Conservation (phyloP, 2,113 vertebrate genomes). For the cattle (Bos taurus) region DNA sequence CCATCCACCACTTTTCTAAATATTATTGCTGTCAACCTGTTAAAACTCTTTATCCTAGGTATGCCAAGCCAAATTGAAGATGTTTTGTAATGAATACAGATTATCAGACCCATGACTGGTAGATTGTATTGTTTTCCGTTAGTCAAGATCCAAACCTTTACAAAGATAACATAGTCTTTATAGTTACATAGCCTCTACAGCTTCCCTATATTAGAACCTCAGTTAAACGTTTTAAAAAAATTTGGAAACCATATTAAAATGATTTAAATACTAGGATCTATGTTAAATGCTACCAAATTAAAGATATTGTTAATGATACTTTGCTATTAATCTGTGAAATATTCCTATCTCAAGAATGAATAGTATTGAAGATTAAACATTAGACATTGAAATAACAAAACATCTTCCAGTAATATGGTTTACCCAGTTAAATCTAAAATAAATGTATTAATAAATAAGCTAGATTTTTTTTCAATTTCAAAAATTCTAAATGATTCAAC, state of each 20-base stretch:
- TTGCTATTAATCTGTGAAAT: neutral
- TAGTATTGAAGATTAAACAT: neutral
- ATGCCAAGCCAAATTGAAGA: neutral
- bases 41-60: neutral
- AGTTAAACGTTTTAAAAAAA: neutral
- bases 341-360: neutral
- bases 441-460: neutral
- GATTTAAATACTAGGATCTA: neutral
- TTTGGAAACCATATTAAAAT: neutral
- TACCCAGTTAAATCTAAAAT: conserved; percentile 24
- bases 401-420: neutral
- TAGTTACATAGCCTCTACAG: neutral
- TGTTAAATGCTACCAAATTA: conserved; percentile 13
- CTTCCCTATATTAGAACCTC: neutral
- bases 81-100: neutral
- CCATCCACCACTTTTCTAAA: neutral
- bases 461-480: neutral
- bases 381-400: neutral
- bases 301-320: conserved; percentile 14
- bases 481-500: conserved; percentile 16
- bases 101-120: neutral
- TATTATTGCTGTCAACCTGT: neutral
- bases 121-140: neutral
- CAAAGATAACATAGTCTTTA: neutral
- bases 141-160: neutral